Percentiles rank a stretch among this genome's conserved stretches.
These are phyloP conservation scores for Pipistrellus pygmaeus DNA, from an alignment of 2,797 vertebrate genomes.

Conservation along the genomic window DNA sequence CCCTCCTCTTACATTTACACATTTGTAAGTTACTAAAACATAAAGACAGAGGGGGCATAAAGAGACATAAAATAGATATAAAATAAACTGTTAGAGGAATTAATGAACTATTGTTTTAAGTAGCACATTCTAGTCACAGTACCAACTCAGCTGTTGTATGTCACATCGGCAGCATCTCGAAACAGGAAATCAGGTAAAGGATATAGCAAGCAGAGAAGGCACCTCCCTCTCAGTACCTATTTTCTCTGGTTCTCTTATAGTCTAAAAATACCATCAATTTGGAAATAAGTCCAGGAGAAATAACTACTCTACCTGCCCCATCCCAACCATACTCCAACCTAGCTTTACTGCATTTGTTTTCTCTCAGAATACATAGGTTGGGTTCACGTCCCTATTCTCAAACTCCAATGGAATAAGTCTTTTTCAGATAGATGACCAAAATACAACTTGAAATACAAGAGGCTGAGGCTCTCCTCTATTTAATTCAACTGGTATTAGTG, in stretches of 20 bases:
- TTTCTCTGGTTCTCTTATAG: neutral
- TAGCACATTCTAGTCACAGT: neutral
- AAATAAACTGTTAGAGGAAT: neutral
- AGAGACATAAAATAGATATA: neutral
- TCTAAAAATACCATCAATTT: neutral
- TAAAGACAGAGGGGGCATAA: neutral
- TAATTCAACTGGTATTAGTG: neutral
- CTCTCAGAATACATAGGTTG: neutral
- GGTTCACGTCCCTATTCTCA: neutral
- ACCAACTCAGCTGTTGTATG: neutral
- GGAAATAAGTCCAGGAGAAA: neutral
- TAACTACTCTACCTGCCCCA: neutral
- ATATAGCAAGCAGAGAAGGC: neutral
- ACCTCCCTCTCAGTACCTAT: neutral
- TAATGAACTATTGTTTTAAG: neutral
- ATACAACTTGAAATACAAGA: neutral
- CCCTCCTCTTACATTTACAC: neutral
- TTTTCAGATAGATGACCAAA: neutral
- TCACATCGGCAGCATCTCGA: neutral
- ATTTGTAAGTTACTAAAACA: neutral
- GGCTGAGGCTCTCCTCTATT: neutral
- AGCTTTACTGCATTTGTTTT: neutral
- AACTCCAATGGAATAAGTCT: neutral
- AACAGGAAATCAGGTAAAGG: neutral
- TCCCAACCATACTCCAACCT: fast-evolving